Base-by-base conservation (phyloP, 2,797 vertebrate species). In the Coendou prehensilis region DNA sequence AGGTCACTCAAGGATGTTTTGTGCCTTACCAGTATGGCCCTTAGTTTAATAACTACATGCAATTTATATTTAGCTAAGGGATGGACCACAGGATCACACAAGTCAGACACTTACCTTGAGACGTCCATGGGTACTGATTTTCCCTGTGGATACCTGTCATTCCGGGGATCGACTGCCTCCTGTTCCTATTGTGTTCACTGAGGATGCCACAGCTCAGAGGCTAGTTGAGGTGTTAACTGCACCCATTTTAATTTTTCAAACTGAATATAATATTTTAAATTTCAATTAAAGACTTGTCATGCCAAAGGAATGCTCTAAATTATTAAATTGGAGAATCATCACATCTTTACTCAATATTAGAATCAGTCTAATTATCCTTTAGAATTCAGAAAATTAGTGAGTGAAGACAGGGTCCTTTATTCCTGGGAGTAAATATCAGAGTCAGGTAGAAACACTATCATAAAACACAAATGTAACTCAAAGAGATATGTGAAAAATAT, bases 311-410 rank as follows among this genome's bases (percentile, higher is more conserved):
- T 54, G n/a, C 26, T 88, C 59, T 92, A 50, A 76, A 92, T 95
- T 91, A 94, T 96, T 96, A 96, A 96, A 64, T 80, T 88, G 14
- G 63, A 78, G 41, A 92, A 82, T 91, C 69, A 45, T 76, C 41
- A 80, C 30, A 75, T 73, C 37, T 92, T 86, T 37, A 87, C 28
- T 95, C 37, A 71, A 81, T 94, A 56, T 84, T 85, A 96, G 47
- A 89, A 84, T 96, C 92, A 94, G 69, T 80, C 41, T 91, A 87
- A 91, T 93, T 94, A 95, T 76, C 52, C 63, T 94, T 14, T 50
- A 50, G 63, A 87, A 75, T 45, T 81, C 75, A 83, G 64, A 90
- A 80, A 95, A 87, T 87, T 80, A 92, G 37, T 64, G 45, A 92
- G 86, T 41, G 33, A 85, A 73, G 50, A n/a, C 13, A 56, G 64